Conservation (phyloP, 2,888 invertebrate genomes). For the Drosophila gaucha region DNA sequence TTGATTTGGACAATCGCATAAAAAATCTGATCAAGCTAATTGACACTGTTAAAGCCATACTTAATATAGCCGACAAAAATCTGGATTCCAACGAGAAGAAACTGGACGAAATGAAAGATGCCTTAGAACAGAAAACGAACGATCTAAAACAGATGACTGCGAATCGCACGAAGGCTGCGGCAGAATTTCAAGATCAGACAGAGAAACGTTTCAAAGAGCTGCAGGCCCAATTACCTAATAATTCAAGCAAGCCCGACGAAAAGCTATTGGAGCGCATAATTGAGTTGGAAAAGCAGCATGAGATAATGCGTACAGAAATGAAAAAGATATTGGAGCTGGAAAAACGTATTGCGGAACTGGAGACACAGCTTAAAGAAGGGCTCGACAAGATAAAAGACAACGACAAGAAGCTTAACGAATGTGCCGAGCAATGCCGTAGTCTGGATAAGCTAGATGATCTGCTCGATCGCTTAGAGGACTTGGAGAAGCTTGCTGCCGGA, state of each 20-base stretch:
- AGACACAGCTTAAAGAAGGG: not conserved
- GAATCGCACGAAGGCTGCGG: not conserved
- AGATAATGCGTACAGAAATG: not conserved
- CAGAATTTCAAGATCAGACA: not conserved
- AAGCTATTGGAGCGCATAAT: not conserved
- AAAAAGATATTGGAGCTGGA: not conserved
- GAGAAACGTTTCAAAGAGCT: constrained; percentile 2
- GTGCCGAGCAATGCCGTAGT: constrained; percentile 14
- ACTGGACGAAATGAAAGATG: not conserved
- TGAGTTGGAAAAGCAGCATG: not conserved
- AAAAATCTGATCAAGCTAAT: not conserved
- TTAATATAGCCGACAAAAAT: not conserved
- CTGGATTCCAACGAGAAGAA: constrained; percentile 1
- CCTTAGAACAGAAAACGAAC: not conserved
- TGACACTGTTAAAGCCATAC: not conserved
- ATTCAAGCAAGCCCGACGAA: not conserved
- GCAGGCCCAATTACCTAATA: not conserved
- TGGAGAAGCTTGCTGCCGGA: constrained; percentile 19
- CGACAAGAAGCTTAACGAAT: not conserved
- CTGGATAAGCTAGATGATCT: constrained; percentile 35
- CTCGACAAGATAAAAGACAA: not conserved
- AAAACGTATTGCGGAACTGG: not conserved
- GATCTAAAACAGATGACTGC: not conserved
- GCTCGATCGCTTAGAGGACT: constrained; percentile 36
- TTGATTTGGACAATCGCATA: not conserved